Evolutionary conservation across 2,888 invertebrate genomes (phyloP).

Genomic region (Parasteatoda lunata): DNA sequence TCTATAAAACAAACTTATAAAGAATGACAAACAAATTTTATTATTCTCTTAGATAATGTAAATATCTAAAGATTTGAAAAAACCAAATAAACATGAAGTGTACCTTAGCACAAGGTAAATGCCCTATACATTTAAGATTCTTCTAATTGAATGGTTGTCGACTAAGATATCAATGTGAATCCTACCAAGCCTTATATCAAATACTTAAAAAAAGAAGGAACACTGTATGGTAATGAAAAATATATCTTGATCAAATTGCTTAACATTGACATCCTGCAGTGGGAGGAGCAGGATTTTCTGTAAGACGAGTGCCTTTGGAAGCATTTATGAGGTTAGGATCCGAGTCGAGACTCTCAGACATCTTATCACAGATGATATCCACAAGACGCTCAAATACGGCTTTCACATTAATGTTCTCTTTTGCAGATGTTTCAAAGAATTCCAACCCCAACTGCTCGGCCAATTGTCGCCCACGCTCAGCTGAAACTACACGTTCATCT

Average conservation of each 20-base stretch:
- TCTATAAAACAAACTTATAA: too few relatives aligned
- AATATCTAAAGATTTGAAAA: too few relatives aligned
- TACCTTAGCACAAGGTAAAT: too few relatives aligned
- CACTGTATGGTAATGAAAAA: conserved; percentile 61
- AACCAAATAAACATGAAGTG: too few relatives aligned
- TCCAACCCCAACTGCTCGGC: conserved; percentile 99
- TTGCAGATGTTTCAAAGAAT: conserved; percentile 99
- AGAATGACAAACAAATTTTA: too few relatives aligned
- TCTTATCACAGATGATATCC: conserved; percentile 99
- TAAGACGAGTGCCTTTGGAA: conserved; percentile 82
- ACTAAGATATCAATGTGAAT: conserved; percentile 19
- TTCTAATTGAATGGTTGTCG: neutral
- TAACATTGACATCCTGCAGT: conserved; percentile 76
- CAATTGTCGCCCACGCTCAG: conserved; percentile 95
- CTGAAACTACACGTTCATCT: conserved; percentile 97
- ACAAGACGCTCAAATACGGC: conserved; percentile 98
- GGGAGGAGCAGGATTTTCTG: conserved; percentile 87
- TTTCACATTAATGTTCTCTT: conserved; percentile 99
- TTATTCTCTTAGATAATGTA: too few relatives aligned
- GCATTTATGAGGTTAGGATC: conserved; percentile 94
- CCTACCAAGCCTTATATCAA: conserved; percentile 60
- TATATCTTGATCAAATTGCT: conserved; percentile 55
- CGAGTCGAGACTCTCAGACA: conserved; percentile 98
- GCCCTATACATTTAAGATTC: neutral
- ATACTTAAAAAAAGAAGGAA: conserved; percentile 45